Conservation (phyloP, 2,113 vertebrate genomes). For the Upupa epops region DNA sequence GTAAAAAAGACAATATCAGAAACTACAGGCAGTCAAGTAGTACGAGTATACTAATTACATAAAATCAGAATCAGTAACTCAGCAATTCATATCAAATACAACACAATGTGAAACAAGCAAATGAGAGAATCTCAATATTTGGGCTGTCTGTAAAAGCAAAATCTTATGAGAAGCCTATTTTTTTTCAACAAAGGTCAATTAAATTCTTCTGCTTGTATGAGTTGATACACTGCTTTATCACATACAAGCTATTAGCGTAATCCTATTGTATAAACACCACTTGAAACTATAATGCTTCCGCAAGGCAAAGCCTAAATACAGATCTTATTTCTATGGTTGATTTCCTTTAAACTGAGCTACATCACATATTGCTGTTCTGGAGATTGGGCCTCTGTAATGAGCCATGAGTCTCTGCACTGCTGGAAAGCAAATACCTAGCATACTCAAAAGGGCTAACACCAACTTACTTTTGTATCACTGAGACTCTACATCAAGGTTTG, state of each 20-base stretch:
- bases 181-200: neutral
- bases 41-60: neutral
- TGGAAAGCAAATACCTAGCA: neutral
- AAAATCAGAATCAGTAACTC: neutral
- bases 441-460: neutral
- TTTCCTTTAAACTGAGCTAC: neutral
- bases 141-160: neutral
- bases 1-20: constrained; percentile 2
- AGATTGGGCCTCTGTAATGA: neutral
- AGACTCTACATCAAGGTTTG: neutral
- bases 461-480: neutral
- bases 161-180: neutral
- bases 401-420: rapidly evolving
- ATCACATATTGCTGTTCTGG: rapidly evolving
- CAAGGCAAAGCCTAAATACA: no score
- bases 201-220: neutral
- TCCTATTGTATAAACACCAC: neutral
- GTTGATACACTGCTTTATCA: neutral
- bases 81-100: neutral
- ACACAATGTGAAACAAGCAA: neutral
- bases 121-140: neutral
- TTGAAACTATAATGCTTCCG: neutral
- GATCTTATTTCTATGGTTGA: neutral
- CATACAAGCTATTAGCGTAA: neutral
- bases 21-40: neutral